Base-by-base conservation (phyloP, 2,888 invertebrate species). In the Corbicula japonica region DNA sequence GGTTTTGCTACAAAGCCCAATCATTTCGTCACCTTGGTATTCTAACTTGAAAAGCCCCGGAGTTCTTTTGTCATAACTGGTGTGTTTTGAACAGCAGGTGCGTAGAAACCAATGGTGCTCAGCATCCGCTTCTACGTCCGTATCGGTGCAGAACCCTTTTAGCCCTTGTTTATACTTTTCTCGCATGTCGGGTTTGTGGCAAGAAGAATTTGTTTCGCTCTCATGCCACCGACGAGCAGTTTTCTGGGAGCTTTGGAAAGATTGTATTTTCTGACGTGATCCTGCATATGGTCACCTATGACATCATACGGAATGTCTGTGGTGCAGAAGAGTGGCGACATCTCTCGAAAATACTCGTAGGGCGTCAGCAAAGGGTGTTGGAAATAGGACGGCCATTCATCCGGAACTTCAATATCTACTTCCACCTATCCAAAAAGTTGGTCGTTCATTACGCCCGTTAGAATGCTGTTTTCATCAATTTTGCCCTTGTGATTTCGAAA, bases 281-380 rank as follows among this genome's bases (percentile, higher is more conserved):
- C 41, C 26, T 80, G 68, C 76, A 76, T 76, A 56, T 73, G 80
- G 23, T 68, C 58, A 2, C 72, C 76, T n/a, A 76, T 76, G 46
- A n/a, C n/a, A n/a, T n/a, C n/a, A n/a, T n/a, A n/a, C n/a, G n/a
- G n/a, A n/a, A n/a, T n/a, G n/a, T n/a, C n/a, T n/a, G n/a, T n/a
- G n/a, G n/a, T n/a, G n/a, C n/a, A n/a, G n/a, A n/a, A n/a, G n/a
- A n/a, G n/a, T 62, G 80, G 80, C 2, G 75, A 69, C 75, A 79
- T 79, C 28, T 66, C 78, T 23, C 41, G 18, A 48, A 75, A 69
- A 28, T 74, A 75, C 26, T 75, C 32, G 30, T 69, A 60, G 3
- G 69, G 70, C 5, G 50, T 46, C 52, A 73, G 10, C 12, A 44
- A 58, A 1, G 54, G 69, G 21, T 68, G 68, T 52, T 69, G 60